Evolutionary conservation across 2,797 vertebrate genomes (phyloP), one percentile per base, ranked within the genome.

Genomic region (Diglossa cyanea): DNA sequence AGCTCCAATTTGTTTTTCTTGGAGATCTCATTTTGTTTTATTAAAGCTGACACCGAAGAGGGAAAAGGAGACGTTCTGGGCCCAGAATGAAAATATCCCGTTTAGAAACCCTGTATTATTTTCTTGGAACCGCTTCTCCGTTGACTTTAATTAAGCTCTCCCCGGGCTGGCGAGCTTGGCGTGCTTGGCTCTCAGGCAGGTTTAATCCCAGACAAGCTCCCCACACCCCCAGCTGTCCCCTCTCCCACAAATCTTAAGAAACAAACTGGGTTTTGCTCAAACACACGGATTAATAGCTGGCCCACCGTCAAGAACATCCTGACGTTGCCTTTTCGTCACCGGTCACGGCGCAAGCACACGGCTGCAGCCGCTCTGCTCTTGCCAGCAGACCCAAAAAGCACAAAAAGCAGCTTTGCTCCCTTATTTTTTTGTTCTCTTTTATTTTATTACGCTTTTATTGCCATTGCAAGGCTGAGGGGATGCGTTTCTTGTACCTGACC

Each of bases 1-100:
- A 63, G 79, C 75, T 96, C 91, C 86, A 96, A 92, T 96, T 93
- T 91, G 88, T 96, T 95, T 97, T 96, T 96, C 95, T 88, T 95
- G 91, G 85, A 97, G 84, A 94, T 91, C 78, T 71, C 85, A 4
- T 88, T 93, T 85, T 23, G 85, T 86, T 95, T 95, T 72, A 96
- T 92, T 90, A 95, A 95, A 95, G 70, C 72, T 78, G 84, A 92
- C 79, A 92, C 90, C 30, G 73, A 76, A 80, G 62, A 84, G 76
- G 89, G 78, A 39, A 78, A 84, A 67, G 51, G 80, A 96, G 88
- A 91, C 23, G 2, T 95, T 96, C 91, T 91, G 92, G 86, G 74
- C 78, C 74, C 73, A 84, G 93, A 85, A 93, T 15, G 88, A 88
- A 92, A 92, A 91, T 68, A 83, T 82, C 74, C 83, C 62, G 0